Evolutionary conservation across 1,140 invertebrate genomes (phyloP).

Genomic region (Caenorhabditis elegans): DNA sequence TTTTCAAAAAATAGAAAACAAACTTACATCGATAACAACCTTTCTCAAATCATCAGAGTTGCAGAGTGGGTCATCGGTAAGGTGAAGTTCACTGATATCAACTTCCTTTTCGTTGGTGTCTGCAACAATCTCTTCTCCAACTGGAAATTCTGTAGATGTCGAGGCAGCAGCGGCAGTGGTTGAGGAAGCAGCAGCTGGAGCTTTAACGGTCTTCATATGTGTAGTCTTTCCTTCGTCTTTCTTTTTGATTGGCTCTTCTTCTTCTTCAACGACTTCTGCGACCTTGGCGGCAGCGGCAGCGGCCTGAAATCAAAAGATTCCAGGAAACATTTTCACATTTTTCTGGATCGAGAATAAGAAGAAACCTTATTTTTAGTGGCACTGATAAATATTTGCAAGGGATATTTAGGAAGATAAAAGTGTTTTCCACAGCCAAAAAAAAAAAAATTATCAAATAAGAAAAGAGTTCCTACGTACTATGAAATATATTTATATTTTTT

Average conservation of each 20-base stretch:
- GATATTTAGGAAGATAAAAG: too few species aligned
- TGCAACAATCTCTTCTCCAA: slow-evolving; percentile 22
- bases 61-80: slow-evolving; percentile 50
- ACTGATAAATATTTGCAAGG: too few species aligned
- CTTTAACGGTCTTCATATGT: neutral
- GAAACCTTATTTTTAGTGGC: too few species aligned
- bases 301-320: neutral
- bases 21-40: slow-evolving; percentile 25
- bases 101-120: slow-evolving; percentile 36
- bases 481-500: too few species aligned
- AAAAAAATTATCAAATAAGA: too few species aligned
- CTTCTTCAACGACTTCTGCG: neutral
- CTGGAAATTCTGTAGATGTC: neutral
- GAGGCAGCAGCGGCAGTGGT: neutral
- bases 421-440: too few species aligned
- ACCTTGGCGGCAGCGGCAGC: slow-evolving; percentile 13
- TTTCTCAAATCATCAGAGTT: slow-evolving; percentile 49
- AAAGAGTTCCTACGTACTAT: too few species aligned
- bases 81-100: slow-evolving; percentile 42
- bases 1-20: neutral
- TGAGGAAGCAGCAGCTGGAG: slow-evolving; percentile 5
- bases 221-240: slow-evolving; percentile 22
- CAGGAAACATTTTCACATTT: too few species aligned
- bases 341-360: too few species aligned
- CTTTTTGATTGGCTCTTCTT: slow-evolving; percentile 8